Percentiles rank a stretch among this genome's conserved stretches.
Conservation (phyloP, 2,113 vertebrate species). For the Litocranius walleri region DNA sequence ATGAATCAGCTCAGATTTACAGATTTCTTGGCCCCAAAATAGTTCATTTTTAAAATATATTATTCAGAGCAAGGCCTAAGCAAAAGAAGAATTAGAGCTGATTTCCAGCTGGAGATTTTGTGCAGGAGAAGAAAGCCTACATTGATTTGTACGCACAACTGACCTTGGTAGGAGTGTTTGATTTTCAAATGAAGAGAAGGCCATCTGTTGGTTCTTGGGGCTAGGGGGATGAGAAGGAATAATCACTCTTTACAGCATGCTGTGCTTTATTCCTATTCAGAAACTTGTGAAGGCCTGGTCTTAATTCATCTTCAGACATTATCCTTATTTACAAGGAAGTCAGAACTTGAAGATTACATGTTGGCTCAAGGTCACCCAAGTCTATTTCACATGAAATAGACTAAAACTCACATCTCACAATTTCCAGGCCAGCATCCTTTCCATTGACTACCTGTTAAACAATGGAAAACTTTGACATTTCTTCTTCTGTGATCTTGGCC, state of each 20-base stretch:
- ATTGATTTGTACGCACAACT: slow-evolving; percentile 63
- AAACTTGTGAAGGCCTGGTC: slow-evolving; percentile 11
- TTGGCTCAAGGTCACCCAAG: neutral
- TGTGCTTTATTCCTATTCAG: slow-evolving; percentile 22
- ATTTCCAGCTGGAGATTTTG: slow-evolving; percentile 60
- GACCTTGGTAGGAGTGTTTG: slow-evolving; percentile 57
- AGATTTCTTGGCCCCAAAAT: slow-evolving; percentile 66
- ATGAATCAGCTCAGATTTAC: slow-evolving; percentile 66
- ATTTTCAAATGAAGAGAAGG: slow-evolving; percentile 49
- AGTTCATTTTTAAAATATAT: slow-evolving; percentile 61
- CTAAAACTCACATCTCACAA: neutral
- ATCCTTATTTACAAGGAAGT: neutral
- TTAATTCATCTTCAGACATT: slow-evolving; percentile 1
- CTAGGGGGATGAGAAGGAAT: neutral
- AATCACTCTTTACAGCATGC: neutral
- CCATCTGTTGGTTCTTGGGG: slow-evolving; percentile 60
- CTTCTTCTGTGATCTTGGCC: neutral
- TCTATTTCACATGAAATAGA: neutral
- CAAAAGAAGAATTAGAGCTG: slow-evolving; percentile 60
- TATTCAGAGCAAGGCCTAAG: slow-evolving; percentile 59
- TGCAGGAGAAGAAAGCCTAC: slow-evolving; percentile 49
- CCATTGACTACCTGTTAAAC: neutral
- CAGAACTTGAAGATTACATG: neutral
- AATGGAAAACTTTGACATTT: neutral
- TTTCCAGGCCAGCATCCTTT: neutral